Conservation (phyloP, 2,888 invertebrate species). For the Phragmatobia fuliginosa region DNA sequence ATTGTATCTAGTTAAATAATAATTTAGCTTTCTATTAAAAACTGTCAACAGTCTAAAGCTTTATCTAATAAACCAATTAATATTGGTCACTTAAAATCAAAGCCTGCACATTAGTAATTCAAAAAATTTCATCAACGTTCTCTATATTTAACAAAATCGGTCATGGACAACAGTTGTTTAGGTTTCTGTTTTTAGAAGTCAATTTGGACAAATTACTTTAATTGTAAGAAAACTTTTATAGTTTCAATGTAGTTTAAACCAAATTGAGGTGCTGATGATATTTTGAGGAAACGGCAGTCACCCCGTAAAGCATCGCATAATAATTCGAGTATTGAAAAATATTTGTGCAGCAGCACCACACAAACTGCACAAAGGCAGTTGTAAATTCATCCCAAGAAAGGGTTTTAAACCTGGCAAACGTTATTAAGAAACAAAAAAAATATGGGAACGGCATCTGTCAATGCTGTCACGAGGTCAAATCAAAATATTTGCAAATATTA, state of each 20-base stretch:
- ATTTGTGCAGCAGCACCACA: not conserved
- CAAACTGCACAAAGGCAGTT: no score
- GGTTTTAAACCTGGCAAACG: no score
- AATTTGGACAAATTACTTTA: not conserved
- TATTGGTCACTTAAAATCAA: not conserved
- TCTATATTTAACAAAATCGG: not conserved
- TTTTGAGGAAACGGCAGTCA: not conserved
- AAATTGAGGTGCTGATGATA: not conserved
- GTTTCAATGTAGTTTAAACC: not conserved
- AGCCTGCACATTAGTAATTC: not conserved
- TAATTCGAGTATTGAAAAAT: not conserved
- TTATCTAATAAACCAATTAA: not conserved
- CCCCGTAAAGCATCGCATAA: not conserved
- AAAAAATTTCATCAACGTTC: not conserved
- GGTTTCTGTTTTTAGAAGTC: not conserved
- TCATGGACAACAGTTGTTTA: not conserved
- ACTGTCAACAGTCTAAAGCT: not conserved
- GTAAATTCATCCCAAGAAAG: no score
- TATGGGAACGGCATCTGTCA: no score
- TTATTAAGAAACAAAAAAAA: no score
- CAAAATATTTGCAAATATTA: no score
- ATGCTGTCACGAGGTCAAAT: no score
- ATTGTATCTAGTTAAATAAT: not conserved
- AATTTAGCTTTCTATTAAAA: not conserved
- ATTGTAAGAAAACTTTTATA: not conserved